phyloP scores from a whole-genome alignment of 2,797 vertebrate species.

The Phrynocephalus vlangalii region DNA sequence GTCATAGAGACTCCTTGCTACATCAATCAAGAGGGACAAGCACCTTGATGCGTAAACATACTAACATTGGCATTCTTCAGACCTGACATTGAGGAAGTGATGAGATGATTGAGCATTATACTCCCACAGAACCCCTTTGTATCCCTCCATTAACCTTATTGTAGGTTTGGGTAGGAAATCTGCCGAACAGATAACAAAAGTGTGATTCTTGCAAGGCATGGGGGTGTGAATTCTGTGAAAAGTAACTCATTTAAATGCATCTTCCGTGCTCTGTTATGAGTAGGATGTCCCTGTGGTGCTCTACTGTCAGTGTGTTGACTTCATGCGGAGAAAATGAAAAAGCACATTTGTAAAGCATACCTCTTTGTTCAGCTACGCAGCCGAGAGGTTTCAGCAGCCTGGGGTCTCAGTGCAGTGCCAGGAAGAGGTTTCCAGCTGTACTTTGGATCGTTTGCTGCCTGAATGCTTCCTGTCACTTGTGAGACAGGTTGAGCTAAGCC shows the following conservation, averaged over 20 bases:
- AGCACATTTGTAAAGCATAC: neutral
- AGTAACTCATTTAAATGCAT: neutral
- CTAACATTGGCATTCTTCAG: neutral
- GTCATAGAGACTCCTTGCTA: neutral
- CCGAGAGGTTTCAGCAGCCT: neutral
- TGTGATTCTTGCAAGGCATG: neutral
- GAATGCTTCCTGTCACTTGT: neutral
- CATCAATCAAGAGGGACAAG: neutral
- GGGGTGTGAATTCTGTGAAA: neutral
- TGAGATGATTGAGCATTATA: constrained; percentile 2
- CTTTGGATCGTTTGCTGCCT: neutral
- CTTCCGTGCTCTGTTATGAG: neutral
- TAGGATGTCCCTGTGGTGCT: constrained; percentile 19
- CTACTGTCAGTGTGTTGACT: neutral
- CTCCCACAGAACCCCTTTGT: neutral
- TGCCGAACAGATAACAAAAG: neutral
- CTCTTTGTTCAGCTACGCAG: neutral
- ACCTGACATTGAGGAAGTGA: neutral
- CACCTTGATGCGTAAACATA: neutral
- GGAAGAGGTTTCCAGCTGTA: neutral
- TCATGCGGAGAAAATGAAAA: neutral
- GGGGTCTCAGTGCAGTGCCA: neutral
- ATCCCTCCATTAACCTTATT: constrained; percentile 1
- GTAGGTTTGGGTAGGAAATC: neutral
- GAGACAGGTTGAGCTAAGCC: neutral